Evolutionary conservation across 2,113 vertebrate genomes (phyloP).

Genomic region (Onychostoma macrolepis): DNA sequence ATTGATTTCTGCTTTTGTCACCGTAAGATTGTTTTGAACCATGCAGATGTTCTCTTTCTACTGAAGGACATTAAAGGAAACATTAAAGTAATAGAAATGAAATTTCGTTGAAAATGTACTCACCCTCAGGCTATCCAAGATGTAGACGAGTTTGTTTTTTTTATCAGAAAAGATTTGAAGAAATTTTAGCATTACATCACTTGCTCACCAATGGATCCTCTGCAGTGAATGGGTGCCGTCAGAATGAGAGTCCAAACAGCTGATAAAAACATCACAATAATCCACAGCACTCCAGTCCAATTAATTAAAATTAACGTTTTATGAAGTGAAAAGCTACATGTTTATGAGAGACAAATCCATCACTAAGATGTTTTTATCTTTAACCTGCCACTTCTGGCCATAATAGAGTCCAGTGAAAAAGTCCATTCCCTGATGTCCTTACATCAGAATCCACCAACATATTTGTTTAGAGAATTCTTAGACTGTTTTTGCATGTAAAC

Average conservation of each 20-base stretch:
- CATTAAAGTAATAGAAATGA: neutral
- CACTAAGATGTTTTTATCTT: too few relatives aligned
- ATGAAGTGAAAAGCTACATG: too few relatives aligned
- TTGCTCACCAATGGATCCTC: neutral
- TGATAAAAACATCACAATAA: too few relatives aligned
- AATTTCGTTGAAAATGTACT: neutral
- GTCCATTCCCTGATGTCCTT: too few relatives aligned
- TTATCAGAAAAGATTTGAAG: neutral
- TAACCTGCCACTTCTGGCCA: too few relatives aligned
- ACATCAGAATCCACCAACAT: too few relatives aligned
- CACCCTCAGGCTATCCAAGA: neutral
- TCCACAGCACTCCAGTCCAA: too few relatives aligned
- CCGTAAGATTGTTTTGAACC: neutral
- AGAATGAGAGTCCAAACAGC: neutral
- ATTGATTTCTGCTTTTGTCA: neutral
- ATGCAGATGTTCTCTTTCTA: neutral
- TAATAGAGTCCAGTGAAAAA: too few relatives aligned
- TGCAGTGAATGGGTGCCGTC: neutral
- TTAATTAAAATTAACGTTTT: too few relatives aligned
- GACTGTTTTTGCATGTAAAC: too few relatives aligned
- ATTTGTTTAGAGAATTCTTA: too few relatives aligned
- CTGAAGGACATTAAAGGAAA: neutral
- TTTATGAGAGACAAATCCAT: too few relatives aligned
- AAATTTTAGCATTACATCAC: neutral
- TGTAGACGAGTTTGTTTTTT: neutral